Conservation (phyloP, 1,140 invertebrate species). For the Drosophila athabasca region DNA sequence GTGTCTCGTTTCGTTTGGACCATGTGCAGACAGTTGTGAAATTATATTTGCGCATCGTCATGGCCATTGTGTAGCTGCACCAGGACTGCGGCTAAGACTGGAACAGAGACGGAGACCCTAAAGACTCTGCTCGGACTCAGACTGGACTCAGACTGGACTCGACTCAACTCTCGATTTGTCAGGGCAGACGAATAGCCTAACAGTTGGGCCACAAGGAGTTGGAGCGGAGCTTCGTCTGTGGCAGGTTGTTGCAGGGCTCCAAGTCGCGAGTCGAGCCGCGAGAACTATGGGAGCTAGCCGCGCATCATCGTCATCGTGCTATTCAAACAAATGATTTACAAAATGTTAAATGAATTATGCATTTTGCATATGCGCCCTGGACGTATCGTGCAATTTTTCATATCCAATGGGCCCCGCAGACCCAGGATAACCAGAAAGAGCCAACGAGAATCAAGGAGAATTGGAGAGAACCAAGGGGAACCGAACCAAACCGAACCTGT, state of each 20-base stretch:
- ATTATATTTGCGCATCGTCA: slow-evolving; percentile 80
- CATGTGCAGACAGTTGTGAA: slow-evolving; percentile 82
- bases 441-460: not conserved
- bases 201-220: slow-evolving; percentile 48
- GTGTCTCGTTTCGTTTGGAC: slow-evolving; percentile 54
- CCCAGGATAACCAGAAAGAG: slow-evolving; percentile 7
- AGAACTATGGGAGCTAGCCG: slow-evolving; percentile 33
- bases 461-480: too few relatives aligned
- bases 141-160: slow-evolving; percentile 12
- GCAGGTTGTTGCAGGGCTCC: slow-evolving; percentile 44
- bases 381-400: slow-evolving; percentile 72
- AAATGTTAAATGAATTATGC: slow-evolving; percentile 83
- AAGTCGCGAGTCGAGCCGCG: slow-evolving; percentile 25
- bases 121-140: slow-evolving; percentile 8
- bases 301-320: slow-evolving; percentile 77
- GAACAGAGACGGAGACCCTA: not conserved
- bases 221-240: slow-evolving; percentile 3
- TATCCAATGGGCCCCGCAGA: slow-evolving; percentile 42
- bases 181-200: slow-evolving; percentile 77
- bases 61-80: slow-evolving; percentile 68
- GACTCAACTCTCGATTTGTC: slow-evolving; percentile 67
- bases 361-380: slow-evolving; percentile 76
- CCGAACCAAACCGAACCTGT: slow-evolving; percentile 28
- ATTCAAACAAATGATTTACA: slow-evolving; percentile 83
- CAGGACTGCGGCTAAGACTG: slow-evolving; percentile 25